Conservation (phyloP, 2,113 vertebrate species). For the Thalassarche chlororhynchos region DNA sequence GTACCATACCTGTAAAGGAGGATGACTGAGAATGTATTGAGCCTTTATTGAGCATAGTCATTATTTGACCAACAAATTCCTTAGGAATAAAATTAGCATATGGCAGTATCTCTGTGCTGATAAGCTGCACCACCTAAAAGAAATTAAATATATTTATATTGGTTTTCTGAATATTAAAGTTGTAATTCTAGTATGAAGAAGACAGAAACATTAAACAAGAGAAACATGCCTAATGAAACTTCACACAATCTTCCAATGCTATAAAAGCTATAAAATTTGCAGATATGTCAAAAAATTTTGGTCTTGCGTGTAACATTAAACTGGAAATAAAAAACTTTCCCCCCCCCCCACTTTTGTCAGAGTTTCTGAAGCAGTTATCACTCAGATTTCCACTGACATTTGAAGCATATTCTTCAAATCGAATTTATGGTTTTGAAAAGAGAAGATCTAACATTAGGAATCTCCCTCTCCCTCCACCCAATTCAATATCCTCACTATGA, state of each 20-base stretch:
- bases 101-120: slow-evolving; percentile 96
- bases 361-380: background rate
- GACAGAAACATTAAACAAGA: background rate
- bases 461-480: background rate
- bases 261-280: background rate
- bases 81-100: slow-evolving; percentile 99
- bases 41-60: slow-evolving; percentile 99
- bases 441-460: background rate
- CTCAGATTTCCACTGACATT: background rate
- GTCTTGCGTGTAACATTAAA: background rate
- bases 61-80: slow-evolving; percentile 98
- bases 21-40: slow-evolving; percentile 99
- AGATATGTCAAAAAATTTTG: background rate
- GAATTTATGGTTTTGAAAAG: background rate
- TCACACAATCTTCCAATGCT: background rate
- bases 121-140: slow-evolving; percentile 94
- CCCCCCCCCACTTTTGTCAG: background rate
- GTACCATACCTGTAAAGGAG: slow-evolving; percentile 92
- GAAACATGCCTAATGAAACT: background rate
- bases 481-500: background rate
- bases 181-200: background rate
- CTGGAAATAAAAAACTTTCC: background rate
- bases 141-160: slow-evolving; percentile 30
- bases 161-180: background rate
- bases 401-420: background rate